Evolutionary conservation across 2,888 invertebrate species (phyloP).

Genomic region (Drosophila niveifrons): DNA sequence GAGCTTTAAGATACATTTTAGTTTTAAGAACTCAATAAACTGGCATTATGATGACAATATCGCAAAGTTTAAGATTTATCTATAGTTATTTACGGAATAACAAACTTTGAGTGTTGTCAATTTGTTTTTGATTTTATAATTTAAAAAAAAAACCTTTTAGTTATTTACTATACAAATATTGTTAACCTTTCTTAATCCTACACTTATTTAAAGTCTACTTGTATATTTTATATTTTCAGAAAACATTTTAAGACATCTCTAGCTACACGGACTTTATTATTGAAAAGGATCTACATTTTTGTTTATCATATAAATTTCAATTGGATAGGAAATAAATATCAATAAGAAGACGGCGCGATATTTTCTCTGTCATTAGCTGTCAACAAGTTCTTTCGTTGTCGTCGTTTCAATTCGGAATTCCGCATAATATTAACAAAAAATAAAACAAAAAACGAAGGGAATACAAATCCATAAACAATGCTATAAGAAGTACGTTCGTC

Average conservation of each 20-base stretch:
- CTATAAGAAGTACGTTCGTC: slow-evolving; percentile 39
- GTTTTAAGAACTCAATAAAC: not conserved
- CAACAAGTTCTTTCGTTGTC: not conserved
- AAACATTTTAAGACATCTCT: too few species aligned
- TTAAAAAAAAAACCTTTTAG: too few species aligned
- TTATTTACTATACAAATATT: too few species aligned
- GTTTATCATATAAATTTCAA: not conserved
- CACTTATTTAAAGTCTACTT: too few species aligned
- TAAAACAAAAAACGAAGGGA: not conserved
- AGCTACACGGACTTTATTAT: too few species aligned
- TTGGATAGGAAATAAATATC: not conserved
- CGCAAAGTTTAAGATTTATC: not conserved
- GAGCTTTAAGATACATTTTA: not conserved
- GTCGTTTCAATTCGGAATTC: slow-evolving; percentile 43
- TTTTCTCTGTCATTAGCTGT: slow-evolving; percentile 11
- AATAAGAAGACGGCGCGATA: not conserved
- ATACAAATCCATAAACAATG: slow-evolving; percentile 40
- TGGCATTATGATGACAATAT: not conserved
- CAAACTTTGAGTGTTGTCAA: too few species aligned
- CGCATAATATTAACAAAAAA: slow-evolving; percentile 32
- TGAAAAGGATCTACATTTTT: not conserved
- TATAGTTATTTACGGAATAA: not conserved
- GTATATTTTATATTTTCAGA: too few species aligned
- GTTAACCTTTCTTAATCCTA: too few species aligned
- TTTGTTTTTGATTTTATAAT: too few species aligned